Conservation (phyloP, 2,888 invertebrate genomes). For the Caenorhabditis uteleia region DNA sequence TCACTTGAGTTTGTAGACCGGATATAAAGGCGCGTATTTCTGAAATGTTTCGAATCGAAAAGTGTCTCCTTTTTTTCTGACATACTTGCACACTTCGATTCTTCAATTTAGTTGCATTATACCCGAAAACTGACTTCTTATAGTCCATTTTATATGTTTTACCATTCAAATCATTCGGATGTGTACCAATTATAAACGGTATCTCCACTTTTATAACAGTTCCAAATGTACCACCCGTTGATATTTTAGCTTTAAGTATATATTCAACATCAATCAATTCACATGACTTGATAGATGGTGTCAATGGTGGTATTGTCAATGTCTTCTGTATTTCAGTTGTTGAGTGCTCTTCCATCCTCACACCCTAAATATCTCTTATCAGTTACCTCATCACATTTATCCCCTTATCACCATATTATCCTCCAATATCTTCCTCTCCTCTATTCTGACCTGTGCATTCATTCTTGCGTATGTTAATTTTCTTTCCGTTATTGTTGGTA, state of each 20-base stretch:
- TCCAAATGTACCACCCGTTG: conserved; percentile 16
- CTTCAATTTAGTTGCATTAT: conserved; percentile 15
- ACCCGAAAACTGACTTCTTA: conserved; percentile 32
- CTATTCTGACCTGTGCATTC: conserved; percentile 29
- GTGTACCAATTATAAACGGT: conserved; percentile 21
- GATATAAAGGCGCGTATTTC: conserved; percentile 1
- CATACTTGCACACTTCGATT: conserved; percentile 27
- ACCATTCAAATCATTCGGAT: conserved; percentile 13
- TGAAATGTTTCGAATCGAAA: no score
- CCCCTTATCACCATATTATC: conserved; percentile 10
- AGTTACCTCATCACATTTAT: not conserved
- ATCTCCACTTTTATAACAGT: conserved; percentile 22
- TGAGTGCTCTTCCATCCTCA: conserved; percentile 13
- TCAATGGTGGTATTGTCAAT: conserved; percentile 7
- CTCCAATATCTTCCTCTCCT: conserved; percentile 26
- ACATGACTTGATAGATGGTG: conserved; percentile 29
- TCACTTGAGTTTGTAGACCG: not conserved
- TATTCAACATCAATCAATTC: conserved; percentile 29
- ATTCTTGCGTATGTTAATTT: conserved; percentile 20
- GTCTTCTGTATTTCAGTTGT: conserved; percentile 11
- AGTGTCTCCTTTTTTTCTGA: no score
- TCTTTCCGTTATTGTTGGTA: no score
- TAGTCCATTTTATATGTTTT: conserved; percentile 2
- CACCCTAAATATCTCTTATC: not conserved
- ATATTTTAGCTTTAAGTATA: conserved; percentile 23